Evolutionary conservation across 2,888 invertebrate species (phyloP), one percentile per base, ranked within the genome.

Genomic region (Salticus scenicus): DNA sequence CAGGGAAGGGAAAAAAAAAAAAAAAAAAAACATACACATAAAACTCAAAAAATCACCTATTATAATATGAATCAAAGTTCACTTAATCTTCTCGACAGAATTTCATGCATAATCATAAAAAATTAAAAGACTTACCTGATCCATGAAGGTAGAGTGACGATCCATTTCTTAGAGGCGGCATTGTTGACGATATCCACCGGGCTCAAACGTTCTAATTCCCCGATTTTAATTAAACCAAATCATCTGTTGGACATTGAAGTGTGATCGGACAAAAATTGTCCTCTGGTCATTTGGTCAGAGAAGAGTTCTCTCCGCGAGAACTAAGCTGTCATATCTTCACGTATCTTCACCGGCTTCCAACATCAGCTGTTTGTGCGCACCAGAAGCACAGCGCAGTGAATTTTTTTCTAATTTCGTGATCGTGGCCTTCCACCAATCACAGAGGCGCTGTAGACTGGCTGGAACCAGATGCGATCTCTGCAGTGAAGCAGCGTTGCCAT

Each of bases 121-220:
- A n/a, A n/a, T n/a, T n/a, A n/a, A n/a, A n/a, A n/a, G 1, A 57
- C 86, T 75, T 57, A 86, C 86, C 86, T 20, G 86, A 86, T 72
- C 80, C 80, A 72, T 80, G 75, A 41, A 86, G 86, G 37, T 86
- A 86, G 37, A 86, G 27, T 51, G 86, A 86, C 14, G 86, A 86
- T 71, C 86, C 86, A 67, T 86, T 86, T 20, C 86, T 70, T 12
- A 80, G 72, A 8, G 86, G 86, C 14, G 86, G 86, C 86, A 86
- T 86, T 27, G 27, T 74, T 63, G 17, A 28, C 5, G 12, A 12
- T 57, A 24, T 24, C 24, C 57, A n/a, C 20, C 57, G 10, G 57
- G 24, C 24, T 20, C 17, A 5, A n/a, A 47, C 24, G 57, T 24
- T 20, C 24, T 24, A 12, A 5, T 57, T 5, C 24, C 57, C 24